These are phyloP conservation scores for Gymnoscopelus microlampas DNA, from an alignment of 2,797 vertebrate species.

Conservation along the genomic window DNA sequence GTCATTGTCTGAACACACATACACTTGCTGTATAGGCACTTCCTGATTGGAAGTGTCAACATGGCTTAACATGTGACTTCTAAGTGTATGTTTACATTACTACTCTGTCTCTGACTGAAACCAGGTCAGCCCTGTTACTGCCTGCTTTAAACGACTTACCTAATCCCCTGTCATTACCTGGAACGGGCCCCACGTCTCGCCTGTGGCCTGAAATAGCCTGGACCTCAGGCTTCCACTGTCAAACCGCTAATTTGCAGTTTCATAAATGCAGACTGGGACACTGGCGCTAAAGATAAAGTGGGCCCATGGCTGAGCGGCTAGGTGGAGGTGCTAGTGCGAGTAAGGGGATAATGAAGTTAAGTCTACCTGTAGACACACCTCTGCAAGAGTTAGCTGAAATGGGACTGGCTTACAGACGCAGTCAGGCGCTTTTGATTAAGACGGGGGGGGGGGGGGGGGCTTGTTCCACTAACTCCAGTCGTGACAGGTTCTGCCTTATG, in stretches of 20 bases:
- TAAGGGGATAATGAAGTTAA: conserved; percentile 56
- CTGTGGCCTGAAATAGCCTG: conserved; percentile 75
- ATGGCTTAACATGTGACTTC: conserved; percentile 45
- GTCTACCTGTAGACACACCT: conserved; percentile 74
- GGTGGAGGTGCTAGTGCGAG: conserved; percentile 34
- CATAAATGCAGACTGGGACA: conserved; percentile 74
- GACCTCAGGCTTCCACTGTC: conserved; percentile 69
- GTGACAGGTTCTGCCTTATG: conserved; percentile 52
- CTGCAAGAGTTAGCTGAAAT: conserved; percentile 57
- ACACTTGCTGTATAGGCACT: conserved; percentile 22
- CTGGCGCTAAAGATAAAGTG: conserved; percentile 68
- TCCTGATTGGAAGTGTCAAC: conserved; percentile 9
- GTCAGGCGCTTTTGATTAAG: conserved; percentile 61
- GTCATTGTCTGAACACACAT: conserved; percentile 8
- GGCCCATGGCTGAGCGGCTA: conserved; percentile 48
- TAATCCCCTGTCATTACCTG: conserved; percentile 83
- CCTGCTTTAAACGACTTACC: conserved; percentile 74
- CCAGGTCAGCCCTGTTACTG: conserved; percentile 66
- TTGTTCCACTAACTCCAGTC: conserved; percentile 15
- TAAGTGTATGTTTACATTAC: conserved; percentile 71
- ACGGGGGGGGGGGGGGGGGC: conserved; percentile 33
- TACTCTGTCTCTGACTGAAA: conserved; percentile 53
- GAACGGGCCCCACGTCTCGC: conserved; percentile 77
- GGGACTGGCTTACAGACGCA: conserved; percentile 54
- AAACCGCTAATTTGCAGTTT: conserved; percentile 80